A percentile compares a stretch with the other conserved stretches of the same genome.
Conservation (phyloP, 30 jellyfish, hydroid and myxozoan species). For the Cassiopea andromeda region DNA sequence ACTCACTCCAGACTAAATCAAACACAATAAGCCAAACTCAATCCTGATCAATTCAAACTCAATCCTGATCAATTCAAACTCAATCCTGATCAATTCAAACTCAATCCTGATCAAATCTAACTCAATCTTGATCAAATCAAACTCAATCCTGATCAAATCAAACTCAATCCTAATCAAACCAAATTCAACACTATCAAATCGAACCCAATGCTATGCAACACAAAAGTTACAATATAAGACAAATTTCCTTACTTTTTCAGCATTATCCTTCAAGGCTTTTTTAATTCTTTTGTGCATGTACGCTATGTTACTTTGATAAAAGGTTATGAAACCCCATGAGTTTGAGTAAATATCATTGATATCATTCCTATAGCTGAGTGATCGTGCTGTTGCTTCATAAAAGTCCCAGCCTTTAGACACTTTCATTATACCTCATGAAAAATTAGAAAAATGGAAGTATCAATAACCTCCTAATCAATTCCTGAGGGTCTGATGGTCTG, state of each 20-base stretch:
- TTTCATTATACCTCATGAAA: background rate
- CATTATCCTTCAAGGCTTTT: background rate
- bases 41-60: background rate
- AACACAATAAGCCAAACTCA: too few species aligned
- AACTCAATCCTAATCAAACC: background rate
- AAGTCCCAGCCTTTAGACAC: background rate
- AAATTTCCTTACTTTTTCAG: slow-evolving; percentile 5
- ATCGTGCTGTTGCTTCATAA: background rate
- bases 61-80: background rate
- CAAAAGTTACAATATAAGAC: background rate
- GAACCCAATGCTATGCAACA: background rate
- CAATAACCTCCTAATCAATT: background rate
- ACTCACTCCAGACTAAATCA: too few species aligned
- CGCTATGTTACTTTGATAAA: background rate
- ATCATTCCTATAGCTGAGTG: background rate
- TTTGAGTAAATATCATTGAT: slow-evolving; percentile 13
- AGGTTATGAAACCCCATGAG: slow-evolving; percentile 8
- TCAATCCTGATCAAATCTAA: background rate
- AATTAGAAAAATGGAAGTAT: background rate
- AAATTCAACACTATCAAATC: background rate
- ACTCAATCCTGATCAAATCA: background rate
- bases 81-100: background rate
- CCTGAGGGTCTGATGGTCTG: background rate
- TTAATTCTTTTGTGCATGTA: background rate
- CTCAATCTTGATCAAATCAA: background rate